Percentiles rank a stretch among this genome's conserved stretches.
These are phyloP conservation scores for Lingula anatina DNA, from an alignment of 2,888 invertebrate species.

Conservation along the genomic window DNA sequence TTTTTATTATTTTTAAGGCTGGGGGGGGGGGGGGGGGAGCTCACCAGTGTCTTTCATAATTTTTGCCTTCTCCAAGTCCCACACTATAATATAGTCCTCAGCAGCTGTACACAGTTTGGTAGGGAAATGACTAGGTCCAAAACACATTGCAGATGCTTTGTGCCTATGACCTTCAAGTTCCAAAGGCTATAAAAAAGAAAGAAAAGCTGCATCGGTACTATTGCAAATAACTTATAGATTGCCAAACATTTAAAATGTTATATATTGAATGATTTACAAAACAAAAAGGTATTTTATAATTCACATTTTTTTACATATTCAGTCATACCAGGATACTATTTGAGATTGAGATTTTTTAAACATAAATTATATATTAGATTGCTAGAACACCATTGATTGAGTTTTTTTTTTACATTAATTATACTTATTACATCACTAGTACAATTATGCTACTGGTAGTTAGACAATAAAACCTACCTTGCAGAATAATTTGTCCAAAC, in stretches of 20 bases:
- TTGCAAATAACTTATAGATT: too few relatives aligned
- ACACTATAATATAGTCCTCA: slow-evolving; percentile 44
- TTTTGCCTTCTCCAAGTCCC: slow-evolving; percentile 33
- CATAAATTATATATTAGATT: too few relatives aligned
- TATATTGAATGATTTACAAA: too few relatives aligned
- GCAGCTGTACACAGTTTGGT: slow-evolving; percentile 36
- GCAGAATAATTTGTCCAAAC: slow-evolving; percentile 22
- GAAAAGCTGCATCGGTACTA: not conserved
- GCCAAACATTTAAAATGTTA: not conserved
- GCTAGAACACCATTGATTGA: too few relatives aligned
- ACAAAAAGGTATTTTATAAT: too few relatives aligned
- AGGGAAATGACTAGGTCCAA: slow-evolving; percentile 22
- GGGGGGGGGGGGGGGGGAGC: too few relatives aligned
- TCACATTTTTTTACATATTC: too few relatives aligned
- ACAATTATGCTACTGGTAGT: not conserved
- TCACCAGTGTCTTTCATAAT: slow-evolving; percentile 21
- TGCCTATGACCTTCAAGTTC: slow-evolving; percentile 36
- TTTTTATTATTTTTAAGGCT: too few relatives aligned
- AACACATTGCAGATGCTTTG: slow-evolving; percentile 26
- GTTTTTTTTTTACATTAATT: too few relatives aligned
- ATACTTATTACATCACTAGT: too few relatives aligned
- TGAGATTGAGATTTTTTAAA: too few relatives aligned
- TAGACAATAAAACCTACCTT: slow-evolving; percentile 15
- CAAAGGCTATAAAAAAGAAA: slow-evolving; percentile 20
- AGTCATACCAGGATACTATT: too few relatives aligned